A percentile compares a stretch with the other conserved stretches of the same genome.
Conservation (phyloP, 1,140 invertebrate species). For the Danaus plexippus region DNA sequence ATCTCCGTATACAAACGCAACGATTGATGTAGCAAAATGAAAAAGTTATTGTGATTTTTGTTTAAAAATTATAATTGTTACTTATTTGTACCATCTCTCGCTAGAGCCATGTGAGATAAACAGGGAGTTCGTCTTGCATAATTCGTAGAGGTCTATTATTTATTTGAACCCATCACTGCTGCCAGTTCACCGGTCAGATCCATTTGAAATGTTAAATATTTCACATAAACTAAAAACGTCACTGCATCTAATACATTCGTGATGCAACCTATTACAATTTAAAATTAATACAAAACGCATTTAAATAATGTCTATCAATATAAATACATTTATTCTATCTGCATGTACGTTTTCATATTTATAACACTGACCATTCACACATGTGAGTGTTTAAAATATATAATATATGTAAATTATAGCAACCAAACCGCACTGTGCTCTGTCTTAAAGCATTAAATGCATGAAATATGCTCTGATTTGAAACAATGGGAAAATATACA, state of each 20-base stretch:
- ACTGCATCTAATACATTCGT: conserved; percentile 31
- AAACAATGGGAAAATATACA: conserved; percentile 72
- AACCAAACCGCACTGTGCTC: conserved; percentile 23
- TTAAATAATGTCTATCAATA: conserved; percentile 32
- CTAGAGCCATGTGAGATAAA: too few species aligned
- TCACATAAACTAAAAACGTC: conserved; percentile 24
- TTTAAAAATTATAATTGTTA: too few species aligned
- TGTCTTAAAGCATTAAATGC: conserved; percentile 62
- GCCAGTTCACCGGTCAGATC: conserved; percentile 11
- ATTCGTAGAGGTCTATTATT: conserved; percentile 11
- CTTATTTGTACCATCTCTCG: too few species aligned
- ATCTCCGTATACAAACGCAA: not conserved
- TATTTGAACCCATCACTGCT: conserved; percentile 13
- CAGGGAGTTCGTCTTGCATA: not conserved
- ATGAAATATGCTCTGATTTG: conserved; percentile 72
- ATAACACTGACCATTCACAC: conserved; percentile 2
- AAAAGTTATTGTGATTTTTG: too few species aligned
- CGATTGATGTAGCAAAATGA: too few species aligned
- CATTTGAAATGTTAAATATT: conserved; percentile 38
- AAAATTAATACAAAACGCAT: conserved; percentile 44
- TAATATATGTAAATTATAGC: conserved; percentile 4
- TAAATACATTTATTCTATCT: conserved; percentile 24
- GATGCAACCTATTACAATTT: conserved; percentile 35
- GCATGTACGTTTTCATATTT: conserved; percentile 8
- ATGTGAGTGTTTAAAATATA: conserved; percentile 7